Evolutionary conservation across 1,140 invertebrate species (phyloP).

Genomic region (Drosophila ogumai): DNA sequence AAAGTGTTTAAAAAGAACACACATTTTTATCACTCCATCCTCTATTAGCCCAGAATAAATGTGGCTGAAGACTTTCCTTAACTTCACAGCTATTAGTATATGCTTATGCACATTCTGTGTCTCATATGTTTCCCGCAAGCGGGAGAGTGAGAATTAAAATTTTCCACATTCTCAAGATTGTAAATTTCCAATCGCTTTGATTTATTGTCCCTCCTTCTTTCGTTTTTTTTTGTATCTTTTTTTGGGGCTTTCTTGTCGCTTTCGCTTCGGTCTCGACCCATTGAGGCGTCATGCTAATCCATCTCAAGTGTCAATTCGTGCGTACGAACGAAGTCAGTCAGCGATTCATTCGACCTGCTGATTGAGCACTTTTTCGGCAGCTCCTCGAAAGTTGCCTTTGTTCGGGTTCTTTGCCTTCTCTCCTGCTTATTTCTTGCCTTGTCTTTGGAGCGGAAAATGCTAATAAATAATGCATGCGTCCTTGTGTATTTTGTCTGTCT

Average conservation of each 20-base stretch:
- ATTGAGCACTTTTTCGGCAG: constrained; percentile 71
- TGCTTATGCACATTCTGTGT: constrained; percentile 1
- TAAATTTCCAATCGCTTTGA: constrained; percentile 47
- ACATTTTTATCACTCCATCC: background rate
- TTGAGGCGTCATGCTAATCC: constrained; percentile 70
- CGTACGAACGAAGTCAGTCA: constrained; percentile 70
- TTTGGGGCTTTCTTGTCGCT: constrained; percentile 4
- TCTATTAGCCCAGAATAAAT: background rate
- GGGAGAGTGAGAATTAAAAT: constrained; percentile 12
- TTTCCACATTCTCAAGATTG: constrained; percentile 27
- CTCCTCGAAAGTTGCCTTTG: constrained; percentile 31
- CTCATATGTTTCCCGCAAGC: constrained; percentile 1
- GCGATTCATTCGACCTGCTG: constrained; percentile 72
- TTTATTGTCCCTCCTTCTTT: constrained; percentile 28
- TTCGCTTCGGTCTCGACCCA: constrained; percentile 15
- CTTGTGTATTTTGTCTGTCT: constrained; percentile 67
- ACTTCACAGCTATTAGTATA: background rate
- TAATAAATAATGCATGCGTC: constrained; percentile 81
- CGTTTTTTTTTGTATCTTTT: background rate
- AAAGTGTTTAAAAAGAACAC: background rate
- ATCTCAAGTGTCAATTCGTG: constrained; percentile 81
- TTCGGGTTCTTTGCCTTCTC: constrained; percentile 10
- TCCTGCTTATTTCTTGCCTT: constrained; percentile 34
- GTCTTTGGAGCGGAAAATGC: constrained; percentile 64
- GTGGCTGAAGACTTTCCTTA: background rate